Conservation (phyloP, 2,113 vertebrate species). For the Urocynchramus pylzowi region DNA sequence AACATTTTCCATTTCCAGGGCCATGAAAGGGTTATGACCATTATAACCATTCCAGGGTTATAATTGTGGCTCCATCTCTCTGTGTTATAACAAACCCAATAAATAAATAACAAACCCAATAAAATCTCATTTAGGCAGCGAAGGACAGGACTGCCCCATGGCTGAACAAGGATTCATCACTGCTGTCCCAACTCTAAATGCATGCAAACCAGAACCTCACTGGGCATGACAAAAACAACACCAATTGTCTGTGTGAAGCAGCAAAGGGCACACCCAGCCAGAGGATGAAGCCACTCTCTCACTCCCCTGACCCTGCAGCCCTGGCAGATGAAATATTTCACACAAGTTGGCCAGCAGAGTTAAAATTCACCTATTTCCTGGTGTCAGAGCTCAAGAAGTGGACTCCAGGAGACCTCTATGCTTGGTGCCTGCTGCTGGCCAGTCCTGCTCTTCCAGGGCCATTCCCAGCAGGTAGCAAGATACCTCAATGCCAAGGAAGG, state of each 20-base stretch:
- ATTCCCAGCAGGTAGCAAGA: neutral
- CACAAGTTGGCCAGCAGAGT: neutral
- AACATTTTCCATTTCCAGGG: neutral
- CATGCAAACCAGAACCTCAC: neutral
- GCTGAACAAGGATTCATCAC: neutral
- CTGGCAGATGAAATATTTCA: rapidly evolving
- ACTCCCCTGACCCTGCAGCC: neutral
- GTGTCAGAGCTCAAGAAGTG: neutral
- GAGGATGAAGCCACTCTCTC: neutral
- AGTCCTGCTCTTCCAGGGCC: neutral
- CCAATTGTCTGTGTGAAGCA: rapidly evolving
- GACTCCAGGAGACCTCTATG: neutral
- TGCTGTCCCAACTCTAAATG: neutral
- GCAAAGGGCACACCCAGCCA: neutral
- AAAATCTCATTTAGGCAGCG: neutral
- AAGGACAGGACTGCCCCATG: neutral
- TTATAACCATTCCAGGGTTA: neutral
- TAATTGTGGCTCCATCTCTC: neutral
- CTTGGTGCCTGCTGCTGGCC: neutral
- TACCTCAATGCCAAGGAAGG: neutral
- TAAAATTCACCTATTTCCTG: neutral
- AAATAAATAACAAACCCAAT: neutral
- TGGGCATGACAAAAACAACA: neutral
- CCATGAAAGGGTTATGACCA: neutral
- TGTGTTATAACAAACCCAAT: neutral